phyloP scores from a whole-genome alignment of 2,797 vertebrate species.

The Antrozous pallidus region DNA sequence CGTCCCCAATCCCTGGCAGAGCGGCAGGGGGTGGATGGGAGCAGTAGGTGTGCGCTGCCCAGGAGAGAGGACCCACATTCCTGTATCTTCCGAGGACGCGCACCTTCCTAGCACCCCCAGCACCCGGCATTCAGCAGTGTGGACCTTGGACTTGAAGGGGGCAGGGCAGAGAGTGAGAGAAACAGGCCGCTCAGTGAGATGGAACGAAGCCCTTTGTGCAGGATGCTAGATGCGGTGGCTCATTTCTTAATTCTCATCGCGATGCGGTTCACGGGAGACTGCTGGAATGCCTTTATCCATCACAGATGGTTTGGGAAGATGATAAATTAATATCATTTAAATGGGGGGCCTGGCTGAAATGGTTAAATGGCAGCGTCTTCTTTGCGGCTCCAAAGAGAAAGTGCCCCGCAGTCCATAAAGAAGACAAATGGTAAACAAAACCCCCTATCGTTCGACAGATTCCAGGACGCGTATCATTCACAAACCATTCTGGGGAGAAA shows the following conservation, averaged over 20 bases:
- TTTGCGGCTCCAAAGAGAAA: constrained; percentile 56
- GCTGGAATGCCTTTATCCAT: constrained; percentile 68
- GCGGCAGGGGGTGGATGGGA: not conserved
- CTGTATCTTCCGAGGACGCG: not conserved
- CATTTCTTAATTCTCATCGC: constrained; percentile 73
- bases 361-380: constrained; percentile 54
- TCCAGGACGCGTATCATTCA: constrained; percentile 69
- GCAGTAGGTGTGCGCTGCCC: accelerated
- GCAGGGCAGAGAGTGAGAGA: constrained; percentile 77
- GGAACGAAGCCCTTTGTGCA: constrained; percentile 66
- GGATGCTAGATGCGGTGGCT: constrained; percentile 17
- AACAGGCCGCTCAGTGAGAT: constrained; percentile 75
- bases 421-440: constrained; percentile 72
- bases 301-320: constrained; percentile 74
- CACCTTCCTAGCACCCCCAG: not conserved
- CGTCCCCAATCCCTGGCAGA: not conserved
- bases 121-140: not conserved
- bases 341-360: constrained; percentile 52
- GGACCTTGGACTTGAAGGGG: constrained; percentile 7
- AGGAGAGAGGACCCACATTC: not conserved
- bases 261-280: constrained; percentile 45
- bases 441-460: constrained; percentile 65
- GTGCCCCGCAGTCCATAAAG: constrained; percentile 47
- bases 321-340: constrained; percentile 78
- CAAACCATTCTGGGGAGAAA: constrained; percentile 72